Evolutionary conservation across 2,888 invertebrate species (phyloP).

Genomic region (Lithophane socia): DNA sequence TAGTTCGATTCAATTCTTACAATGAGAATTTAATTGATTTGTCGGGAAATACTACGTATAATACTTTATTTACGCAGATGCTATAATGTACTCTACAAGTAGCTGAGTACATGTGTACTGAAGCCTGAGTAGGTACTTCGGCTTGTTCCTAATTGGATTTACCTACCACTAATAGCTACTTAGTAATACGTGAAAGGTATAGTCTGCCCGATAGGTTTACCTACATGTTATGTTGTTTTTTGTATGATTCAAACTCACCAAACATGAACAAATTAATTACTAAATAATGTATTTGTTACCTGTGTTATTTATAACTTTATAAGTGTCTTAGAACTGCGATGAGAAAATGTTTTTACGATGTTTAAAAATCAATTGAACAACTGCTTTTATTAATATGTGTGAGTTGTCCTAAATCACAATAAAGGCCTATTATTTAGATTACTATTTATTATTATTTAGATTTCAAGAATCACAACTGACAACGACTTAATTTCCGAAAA

Average conservation of each 20-base stretch:
- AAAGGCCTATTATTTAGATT: no score
- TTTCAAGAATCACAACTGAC: no score
- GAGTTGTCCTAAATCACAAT: not conserved
- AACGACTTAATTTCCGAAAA: not conserved
- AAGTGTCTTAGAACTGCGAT: not conserved
- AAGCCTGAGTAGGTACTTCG: slow-evolving; percentile 1
- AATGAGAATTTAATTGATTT: slow-evolving; percentile 6
- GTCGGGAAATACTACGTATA: not conserved
- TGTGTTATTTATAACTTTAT: not conserved
- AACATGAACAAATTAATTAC: not conserved
- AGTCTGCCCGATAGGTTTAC: not conserved
- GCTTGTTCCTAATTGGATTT: slow-evolving; percentile 18
- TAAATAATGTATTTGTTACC: not conserved
- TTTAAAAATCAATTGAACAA: not conserved
- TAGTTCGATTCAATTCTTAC: not conserved
- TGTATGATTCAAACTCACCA: not conserved
- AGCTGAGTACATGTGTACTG: not conserved
- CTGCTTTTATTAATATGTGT: not conserved
- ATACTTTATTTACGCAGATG: slow-evolving; percentile 11
- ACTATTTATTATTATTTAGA: no score
- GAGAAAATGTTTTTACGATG: not conserved
- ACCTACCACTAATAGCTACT: not conserved
- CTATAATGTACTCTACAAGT: not conserved
- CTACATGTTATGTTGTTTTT: not conserved
- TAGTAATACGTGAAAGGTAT: not conserved